Conservation (phyloP, 2,797 vertebrate genomes). For the Hemitrygon akajei region DNA sequence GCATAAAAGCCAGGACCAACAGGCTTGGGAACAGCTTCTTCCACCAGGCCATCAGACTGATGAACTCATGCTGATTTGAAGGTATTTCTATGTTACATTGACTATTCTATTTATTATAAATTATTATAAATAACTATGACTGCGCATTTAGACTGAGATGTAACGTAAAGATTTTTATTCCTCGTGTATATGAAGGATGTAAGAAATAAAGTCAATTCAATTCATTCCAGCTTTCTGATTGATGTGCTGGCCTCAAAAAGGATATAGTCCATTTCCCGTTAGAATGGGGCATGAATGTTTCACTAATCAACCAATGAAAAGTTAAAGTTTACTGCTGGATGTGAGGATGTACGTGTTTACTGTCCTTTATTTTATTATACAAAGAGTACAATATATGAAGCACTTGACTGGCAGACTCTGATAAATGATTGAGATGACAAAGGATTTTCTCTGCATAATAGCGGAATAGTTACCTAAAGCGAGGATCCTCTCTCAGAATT, state of each 20-base stretch:
- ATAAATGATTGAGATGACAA: not conserved
- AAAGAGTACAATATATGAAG: not conserved
- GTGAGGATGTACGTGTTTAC: not conserved
- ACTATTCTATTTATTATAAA: too few species aligned
- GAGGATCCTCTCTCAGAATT: slow-evolving; percentile 69
- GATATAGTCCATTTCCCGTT: not conserved
- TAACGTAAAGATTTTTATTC: too few species aligned
- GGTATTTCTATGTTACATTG: too few species aligned
- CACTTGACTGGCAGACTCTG: not conserved
- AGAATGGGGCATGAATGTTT: not conserved
- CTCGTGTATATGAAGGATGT: too few species aligned
- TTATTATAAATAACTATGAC: too few species aligned
- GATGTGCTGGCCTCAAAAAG: not conserved
- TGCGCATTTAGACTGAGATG: too few species aligned
- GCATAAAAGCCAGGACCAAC: too few species aligned
- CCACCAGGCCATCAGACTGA: too few species aligned
- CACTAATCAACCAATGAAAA: not conserved
- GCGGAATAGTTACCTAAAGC: slow-evolving; percentile 69
- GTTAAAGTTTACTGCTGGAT: not conserved
- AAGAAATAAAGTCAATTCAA: too few species aligned
- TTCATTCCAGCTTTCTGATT: not conserved
- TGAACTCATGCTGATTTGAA: too few species aligned
- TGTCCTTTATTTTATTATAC: not conserved
- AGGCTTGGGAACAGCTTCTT: too few species aligned
- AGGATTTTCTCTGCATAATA: not conserved